These are phyloP conservation scores for Cyaniris semiargus DNA, from an alignment of 2,888 invertebrate species.

Conservation along the genomic window DNA sequence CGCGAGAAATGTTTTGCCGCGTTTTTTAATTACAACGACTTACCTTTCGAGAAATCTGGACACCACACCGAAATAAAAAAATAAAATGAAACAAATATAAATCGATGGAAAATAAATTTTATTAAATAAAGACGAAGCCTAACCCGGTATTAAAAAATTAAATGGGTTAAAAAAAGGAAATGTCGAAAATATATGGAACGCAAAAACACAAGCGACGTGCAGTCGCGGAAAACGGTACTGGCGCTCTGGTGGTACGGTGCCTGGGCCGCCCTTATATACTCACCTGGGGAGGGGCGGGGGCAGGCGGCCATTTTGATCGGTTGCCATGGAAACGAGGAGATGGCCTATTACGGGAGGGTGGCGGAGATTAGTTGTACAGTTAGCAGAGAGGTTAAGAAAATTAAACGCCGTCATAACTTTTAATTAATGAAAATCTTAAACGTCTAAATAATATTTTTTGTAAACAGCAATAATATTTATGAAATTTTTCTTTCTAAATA, in stretches of 20 bases:
- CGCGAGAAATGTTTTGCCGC: slow-evolving; percentile 40
- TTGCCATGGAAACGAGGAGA: slow-evolving; percentile 74
- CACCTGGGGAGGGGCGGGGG: slow-evolving; percentile 55
- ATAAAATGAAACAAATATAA: slow-evolving; percentile 45
- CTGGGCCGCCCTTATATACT: slow-evolving; percentile 68
- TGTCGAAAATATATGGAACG: slow-evolving; percentile 52
- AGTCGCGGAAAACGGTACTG: slow-evolving; percentile 57
- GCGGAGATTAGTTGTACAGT: slow-evolving; percentile 75
- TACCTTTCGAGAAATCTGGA: slow-evolving; percentile 53
- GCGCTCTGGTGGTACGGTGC: slow-evolving; percentile 62
- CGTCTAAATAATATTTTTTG: slow-evolving; percentile 26
- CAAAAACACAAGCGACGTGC: slow-evolving; percentile 55
- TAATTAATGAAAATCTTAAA: slow-evolving; percentile 34
- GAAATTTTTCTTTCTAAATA: slow-evolving; percentile 14
- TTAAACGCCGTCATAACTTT: slow-evolving; percentile 34
- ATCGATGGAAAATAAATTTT: slow-evolving; percentile 48
- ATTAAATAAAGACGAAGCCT: slow-evolving; percentile 44
- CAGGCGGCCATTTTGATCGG: slow-evolving; percentile 73
- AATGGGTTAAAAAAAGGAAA: slow-evolving; percentile 42
- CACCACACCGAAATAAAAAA: slow-evolving; percentile 54
- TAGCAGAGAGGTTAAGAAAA: slow-evolving; percentile 50
- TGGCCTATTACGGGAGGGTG: slow-evolving; percentile 80
- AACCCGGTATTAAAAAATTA: slow-evolving; percentile 10
- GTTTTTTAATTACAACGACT: slow-evolving; percentile 47
- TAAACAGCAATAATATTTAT: slow-evolving; percentile 17